These are phyloP conservation scores for Tanytarsus gracilentus DNA, from an alignment of 2,888 invertebrate genomes.

Conservation along the genomic window DNA sequence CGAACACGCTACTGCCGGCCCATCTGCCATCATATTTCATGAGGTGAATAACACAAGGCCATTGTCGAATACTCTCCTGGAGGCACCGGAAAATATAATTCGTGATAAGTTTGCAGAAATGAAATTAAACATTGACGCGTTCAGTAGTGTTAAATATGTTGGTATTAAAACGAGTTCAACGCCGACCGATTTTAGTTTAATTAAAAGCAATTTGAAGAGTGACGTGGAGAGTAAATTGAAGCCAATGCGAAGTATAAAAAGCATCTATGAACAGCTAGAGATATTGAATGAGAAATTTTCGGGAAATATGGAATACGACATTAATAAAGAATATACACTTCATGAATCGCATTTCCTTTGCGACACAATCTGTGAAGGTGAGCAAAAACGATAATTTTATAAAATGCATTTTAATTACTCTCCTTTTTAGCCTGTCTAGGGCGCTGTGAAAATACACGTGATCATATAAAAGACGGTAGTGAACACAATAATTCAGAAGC, in stretches of 20 bases:
- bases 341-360: conserved; percentile 75
- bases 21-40: conserved; percentile 69
- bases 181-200: conserved; percentile 52
- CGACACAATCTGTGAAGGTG: conserved; percentile 52
- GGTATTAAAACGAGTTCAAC: conserved; percentile 49
- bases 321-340: conserved; percentile 52
- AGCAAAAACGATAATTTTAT: too few species aligned
- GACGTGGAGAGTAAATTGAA: conserved; percentile 52
- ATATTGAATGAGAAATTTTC: conserved; percentile 62
- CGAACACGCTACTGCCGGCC: conserved; percentile 51
- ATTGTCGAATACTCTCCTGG: conserved; percentile 47
- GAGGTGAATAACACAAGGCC: conserved; percentile 66
- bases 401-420: conserved; percentile 73
- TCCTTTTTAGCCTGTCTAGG: conserved; percentile 60
- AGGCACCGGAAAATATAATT: conserved; percentile 50
- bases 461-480: conserved; percentile 53
- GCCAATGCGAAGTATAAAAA: conserved; percentile 2
- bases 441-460: conserved; percentile 57
- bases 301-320: neutral
- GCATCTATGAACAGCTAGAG: conserved; percentile 16
- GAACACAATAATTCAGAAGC: conserved; percentile 47
- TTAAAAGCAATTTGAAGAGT: conserved; percentile 49
- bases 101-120: conserved; percentile 53
- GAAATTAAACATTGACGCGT: conserved; percentile 57
- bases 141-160: conserved; percentile 60